Evolutionary conservation across 2,888 invertebrate species (phyloP).

Genomic region (Heteromurus nitidus): DNA sequence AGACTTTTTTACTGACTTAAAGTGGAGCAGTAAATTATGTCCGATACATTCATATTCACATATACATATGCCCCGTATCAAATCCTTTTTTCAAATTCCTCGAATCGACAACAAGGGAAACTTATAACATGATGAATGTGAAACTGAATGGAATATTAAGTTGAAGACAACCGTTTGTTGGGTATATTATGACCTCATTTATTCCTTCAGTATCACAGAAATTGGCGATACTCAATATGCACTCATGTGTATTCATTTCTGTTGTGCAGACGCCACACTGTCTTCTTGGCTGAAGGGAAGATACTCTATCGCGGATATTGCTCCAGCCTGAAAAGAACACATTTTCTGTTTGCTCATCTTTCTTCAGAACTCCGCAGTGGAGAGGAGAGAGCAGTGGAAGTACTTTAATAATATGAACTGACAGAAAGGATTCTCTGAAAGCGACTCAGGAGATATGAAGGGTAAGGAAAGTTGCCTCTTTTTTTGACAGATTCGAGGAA

Average conservation of each 20-base stretch:
- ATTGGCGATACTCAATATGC: neutral
- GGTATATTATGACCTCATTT: constrained; percentile 3
- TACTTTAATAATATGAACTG: neutral
- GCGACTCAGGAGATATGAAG: constrained; percentile 18
- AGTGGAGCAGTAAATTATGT: neutral
- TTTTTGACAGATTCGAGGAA: constrained; percentile 18
- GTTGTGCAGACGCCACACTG: neutral
- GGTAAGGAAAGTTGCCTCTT: neutral
- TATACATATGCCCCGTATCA: no score
- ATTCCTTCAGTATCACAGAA: neutral
- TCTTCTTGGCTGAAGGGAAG: neutral
- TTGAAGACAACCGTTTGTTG: neutral
- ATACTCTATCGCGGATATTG: neutral
- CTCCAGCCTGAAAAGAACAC: neutral
- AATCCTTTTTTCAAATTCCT: constrained; percentile 12
- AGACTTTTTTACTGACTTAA: neutral
- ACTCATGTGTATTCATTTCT: neutral
- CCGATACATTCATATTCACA: neutral
- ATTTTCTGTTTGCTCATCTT: neutral
- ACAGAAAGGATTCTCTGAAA: neutral
- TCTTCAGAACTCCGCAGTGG: neutral
- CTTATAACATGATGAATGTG: neutral
- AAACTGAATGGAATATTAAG: neutral
- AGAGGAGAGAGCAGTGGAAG: neutral
- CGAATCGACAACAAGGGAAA: constrained; percentile 2